Percentiles rank a stretch among this genome's conserved stretches.
Evolutionary conservation across 1,140 invertebrate genomes (phyloP).

Genomic region (Ostrea edulis): DNA sequence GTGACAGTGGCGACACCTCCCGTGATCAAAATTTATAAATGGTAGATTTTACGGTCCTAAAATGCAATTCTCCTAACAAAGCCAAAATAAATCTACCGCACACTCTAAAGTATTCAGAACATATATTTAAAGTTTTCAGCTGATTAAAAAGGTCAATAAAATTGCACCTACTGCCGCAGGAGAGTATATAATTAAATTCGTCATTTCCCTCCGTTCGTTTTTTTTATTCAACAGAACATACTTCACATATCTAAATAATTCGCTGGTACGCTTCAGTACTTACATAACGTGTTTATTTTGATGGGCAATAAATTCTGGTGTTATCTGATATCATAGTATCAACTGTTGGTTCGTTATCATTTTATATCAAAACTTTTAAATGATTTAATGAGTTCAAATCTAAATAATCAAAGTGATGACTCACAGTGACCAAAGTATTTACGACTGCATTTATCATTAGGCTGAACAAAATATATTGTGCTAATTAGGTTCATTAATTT

Average conservation of each 20-base stretch:
- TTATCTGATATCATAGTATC: constrained; percentile 25
- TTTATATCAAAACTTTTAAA: constrained; percentile 40
- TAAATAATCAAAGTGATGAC: constrained; percentile 37
- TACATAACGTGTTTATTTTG: constrained; percentile 35
- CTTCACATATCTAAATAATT: not conserved
- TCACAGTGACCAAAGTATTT: not conserved
- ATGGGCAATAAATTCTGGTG: constrained; percentile 12
- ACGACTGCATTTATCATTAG: not conserved
- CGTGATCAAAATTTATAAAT: constrained; percentile 37
- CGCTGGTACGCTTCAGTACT: constrained; percentile 6
- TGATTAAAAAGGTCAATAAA: constrained; percentile 33
- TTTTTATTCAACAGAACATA: not conserved
- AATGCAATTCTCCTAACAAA: constrained; percentile 9
- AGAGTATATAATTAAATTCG: constrained; percentile 36
- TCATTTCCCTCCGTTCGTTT: constrained; percentile 18
- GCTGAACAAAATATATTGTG: not conserved
- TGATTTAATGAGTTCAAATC: constrained; percentile 37
- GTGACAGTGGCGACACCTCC: constrained; percentile 42
- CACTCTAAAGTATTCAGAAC: constrained; percentile 26
- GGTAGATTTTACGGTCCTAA: constrained; percentile 19
- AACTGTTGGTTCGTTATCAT: constrained; percentile 3
- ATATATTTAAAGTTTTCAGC: constrained; percentile 34
- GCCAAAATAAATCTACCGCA: constrained; percentile 12
- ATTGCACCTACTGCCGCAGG: not conserved
- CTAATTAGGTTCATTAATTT: not conserved